These are phyloP conservation scores for Daphoenositta chrysoptera DNA, from an alignment of 2,113 vertebrate genomes.

Conservation along the genomic window DNA sequence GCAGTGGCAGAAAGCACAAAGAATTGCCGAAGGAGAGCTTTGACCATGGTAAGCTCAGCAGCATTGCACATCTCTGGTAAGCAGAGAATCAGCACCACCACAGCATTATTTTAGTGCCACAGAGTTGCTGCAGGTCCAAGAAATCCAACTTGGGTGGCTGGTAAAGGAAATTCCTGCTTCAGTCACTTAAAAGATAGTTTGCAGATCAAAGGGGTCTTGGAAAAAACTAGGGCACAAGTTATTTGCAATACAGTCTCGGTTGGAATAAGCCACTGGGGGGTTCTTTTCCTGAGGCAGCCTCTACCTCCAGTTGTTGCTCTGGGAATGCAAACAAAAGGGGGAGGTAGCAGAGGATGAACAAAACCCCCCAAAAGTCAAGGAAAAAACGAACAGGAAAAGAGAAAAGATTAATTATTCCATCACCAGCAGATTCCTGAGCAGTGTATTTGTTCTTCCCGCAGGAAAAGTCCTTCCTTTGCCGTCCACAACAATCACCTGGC, in stretches of 20 bases:
- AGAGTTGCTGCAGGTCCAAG: not conserved
- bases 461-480: not conserved
- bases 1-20: not conserved
- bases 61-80: not conserved
- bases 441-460: not conserved
- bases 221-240: not conserved
- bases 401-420: not conserved
- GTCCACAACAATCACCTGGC: conserved; percentile 18
- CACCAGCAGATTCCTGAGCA: not conserved
- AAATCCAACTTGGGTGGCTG: not conserved
- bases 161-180: not conserved
- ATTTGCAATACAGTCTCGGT: not conserved
- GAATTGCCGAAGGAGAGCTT: not conserved
- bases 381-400: not conserved
- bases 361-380: not conserved
- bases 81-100: not conserved
- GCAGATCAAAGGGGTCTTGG: not conserved
- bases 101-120: not conserved
- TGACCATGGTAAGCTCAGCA: not conserved
- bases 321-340: conserved; percentile 27
- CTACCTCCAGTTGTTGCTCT: not conserved
- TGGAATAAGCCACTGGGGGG: not conserved
- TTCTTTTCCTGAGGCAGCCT: conserved; percentile 10
- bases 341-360: not conserved
- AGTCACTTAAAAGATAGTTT: not conserved